phyloP scores from a whole-genome alignment of 2,888 invertebrate species.

The Zaprionus bogoriensis region DNA sequence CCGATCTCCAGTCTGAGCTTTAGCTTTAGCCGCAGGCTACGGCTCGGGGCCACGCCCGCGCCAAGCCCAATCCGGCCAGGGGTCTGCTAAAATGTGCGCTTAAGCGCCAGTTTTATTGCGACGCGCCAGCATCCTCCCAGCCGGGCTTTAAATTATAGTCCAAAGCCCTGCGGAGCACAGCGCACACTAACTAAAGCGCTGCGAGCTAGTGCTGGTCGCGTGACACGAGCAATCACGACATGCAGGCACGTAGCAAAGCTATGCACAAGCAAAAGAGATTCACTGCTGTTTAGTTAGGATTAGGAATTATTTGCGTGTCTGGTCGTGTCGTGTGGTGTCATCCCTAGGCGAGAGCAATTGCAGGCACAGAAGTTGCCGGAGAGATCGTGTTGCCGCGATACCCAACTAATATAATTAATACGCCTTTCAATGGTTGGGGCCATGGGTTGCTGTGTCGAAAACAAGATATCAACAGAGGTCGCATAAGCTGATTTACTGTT shows the following conservation, averaged over 20 bases:
- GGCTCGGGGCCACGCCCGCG: slow-evolving; percentile 65
- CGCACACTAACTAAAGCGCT: background rate
- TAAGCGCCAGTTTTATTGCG: slow-evolving; percentile 74
- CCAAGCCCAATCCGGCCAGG: slow-evolving; percentile 76
- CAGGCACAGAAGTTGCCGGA: slow-evolving; percentile 42
- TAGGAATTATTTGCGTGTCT: background rate
- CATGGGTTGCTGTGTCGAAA: slow-evolving; percentile 20
- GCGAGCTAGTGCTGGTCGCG: background rate
- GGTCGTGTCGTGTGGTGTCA: background rate
- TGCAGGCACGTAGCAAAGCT: no score
- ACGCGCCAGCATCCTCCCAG: slow-evolving; percentile 33
- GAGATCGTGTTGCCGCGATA: slow-evolving; percentile 67
- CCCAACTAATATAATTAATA: slow-evolving; percentile 70
- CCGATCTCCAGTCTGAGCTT: background rate
- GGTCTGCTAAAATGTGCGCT: slow-evolving; percentile 60
- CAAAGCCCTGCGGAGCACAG: background rate
- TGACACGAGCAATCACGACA: background rate
- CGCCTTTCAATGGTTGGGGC: slow-evolving; percentile 48
- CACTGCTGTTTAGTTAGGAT: no score
- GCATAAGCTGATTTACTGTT: slow-evolving; percentile 71
- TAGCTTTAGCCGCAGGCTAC: slow-evolving; percentile 11
- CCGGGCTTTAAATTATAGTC: slow-evolving; percentile 62
- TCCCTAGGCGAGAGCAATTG: background rate
- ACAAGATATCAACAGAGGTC: slow-evolving; percentile 44
- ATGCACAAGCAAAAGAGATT: background rate